Base-by-base conservation (phyloP, 2,797 vertebrate genomes). In the Staurois parvus region DNA sequence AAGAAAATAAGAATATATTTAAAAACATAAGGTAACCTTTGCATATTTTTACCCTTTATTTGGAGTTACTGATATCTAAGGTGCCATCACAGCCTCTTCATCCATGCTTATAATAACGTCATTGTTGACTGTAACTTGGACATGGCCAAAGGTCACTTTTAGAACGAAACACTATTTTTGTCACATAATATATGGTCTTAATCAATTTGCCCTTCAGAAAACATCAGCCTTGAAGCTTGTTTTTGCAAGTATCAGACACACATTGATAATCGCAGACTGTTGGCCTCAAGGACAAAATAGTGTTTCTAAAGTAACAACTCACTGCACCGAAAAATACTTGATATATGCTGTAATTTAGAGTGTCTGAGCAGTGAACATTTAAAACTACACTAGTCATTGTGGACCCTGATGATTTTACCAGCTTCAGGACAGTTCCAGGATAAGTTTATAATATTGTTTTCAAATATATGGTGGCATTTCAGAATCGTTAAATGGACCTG, bases 221-320 rank as follows among this genome's bases (percentile, higher is more conserved):
- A 10, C 30, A n/a, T 10, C 69, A 72, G 32, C 69, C 69, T 24
- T 72, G 69, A 64, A 9, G 21, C 24, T 64, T 64, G 59, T 64
- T 72, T 72, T 72, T 40, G 32, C 28, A 24, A 11, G 40, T 72
- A 40, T 21, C 34, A 70, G 21, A 29, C 66, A 32, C n/a, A 30
- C 34, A 11, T 21, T 24, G 34, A 40, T 37, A 72, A 10, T 34
- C 34, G 37, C 3, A 69, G 7, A 8, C 30, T 69, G 29, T 17
- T 34, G 4, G 68, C 32, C 32, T 72, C 19, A 40, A 72, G 69
- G 69, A 72, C 69, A n/a, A 72, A n/a, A 72, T 72, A n/a, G 30
- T 17, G 17, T 30, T 69, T 32, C 29, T 32, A n/a, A 69, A 4
- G 10, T 70, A 30, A 37, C 17, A 34, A 24, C 32, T 72, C 34